phyloP scores from a whole-genome alignment of 2,888 invertebrate genomes.

The Halictus ligatus region DNA sequence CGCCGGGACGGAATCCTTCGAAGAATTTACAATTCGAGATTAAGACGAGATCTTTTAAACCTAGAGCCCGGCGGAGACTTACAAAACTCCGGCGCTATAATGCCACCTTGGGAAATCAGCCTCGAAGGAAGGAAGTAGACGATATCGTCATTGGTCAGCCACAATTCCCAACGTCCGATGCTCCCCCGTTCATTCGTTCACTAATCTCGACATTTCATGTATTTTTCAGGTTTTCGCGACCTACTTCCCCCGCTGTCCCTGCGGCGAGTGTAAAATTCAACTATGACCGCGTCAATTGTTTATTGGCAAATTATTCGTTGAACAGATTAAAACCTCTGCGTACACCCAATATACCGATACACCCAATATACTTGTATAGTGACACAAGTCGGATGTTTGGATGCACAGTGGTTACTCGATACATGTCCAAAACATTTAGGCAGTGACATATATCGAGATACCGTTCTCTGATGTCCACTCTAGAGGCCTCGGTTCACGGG shows the following conservation, averaged over 20 bases:
- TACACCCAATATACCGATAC: neutral
- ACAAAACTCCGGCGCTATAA: neutral
- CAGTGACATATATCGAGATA: too few relatives aligned
- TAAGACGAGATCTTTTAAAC: neutral
- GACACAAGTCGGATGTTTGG: too few relatives aligned
- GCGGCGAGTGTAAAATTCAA: neutral
- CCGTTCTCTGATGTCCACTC: too few relatives aligned
- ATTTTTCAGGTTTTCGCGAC: neutral
- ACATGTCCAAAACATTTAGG: too few relatives aligned
- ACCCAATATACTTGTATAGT: too few relatives aligned
- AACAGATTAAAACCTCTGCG: neutral
- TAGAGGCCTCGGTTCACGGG: too few relatives aligned
- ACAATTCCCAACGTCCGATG: neutral
- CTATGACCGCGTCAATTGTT: neutral
- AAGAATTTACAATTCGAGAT: constrained; percentile 13
- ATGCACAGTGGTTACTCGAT: too few relatives aligned
- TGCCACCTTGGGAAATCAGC: neutral
- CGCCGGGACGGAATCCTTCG: neutral
- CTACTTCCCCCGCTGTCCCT: neutral
- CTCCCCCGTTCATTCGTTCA: too few relatives aligned
- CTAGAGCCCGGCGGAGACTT: neutral
- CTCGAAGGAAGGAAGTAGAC: neutral
- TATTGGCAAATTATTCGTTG: neutral
- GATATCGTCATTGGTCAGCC: neutral
- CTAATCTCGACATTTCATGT: neutral